Evolutionary conservation across 2,888 invertebrate genomes (phyloP).

Genomic region (Sabatieria punctata): DNA sequence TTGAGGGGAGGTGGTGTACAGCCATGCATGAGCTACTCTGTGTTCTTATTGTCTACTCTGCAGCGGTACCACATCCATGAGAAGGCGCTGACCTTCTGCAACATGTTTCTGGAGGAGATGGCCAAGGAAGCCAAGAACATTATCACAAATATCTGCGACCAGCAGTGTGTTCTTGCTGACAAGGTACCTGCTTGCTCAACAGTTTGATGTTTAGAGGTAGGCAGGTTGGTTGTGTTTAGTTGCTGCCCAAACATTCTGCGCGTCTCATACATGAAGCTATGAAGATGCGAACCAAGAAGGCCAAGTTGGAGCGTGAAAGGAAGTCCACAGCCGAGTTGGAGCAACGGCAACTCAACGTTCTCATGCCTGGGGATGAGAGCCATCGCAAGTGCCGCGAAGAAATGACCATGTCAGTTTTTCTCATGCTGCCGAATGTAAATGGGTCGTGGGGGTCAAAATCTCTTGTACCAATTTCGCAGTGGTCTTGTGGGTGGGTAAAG

Average conservation of each 20-base stretch:
- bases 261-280: constrained; percentile 61
- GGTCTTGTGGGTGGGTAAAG: too few species aligned
- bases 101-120: constrained; percentile 95
- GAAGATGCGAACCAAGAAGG: constrained; percentile 65
- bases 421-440: too few species aligned
- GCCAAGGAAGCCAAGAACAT: constrained; percentile 96
- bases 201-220: background rate
- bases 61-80: constrained; percentile 80
- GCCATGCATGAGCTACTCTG: too few species aligned
- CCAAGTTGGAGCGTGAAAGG: too few species aligned
- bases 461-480: too few species aligned
- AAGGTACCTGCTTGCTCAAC: constrained; percentile 39
- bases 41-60: too few species aligned
- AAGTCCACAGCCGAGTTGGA: constrained; percentile 56
- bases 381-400: constrained; percentile 86
- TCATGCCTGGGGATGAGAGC: constrained; percentile 87
- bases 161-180: constrained; percentile 90
- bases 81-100: constrained; percentile 81
- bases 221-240: constrained; percentile 26
- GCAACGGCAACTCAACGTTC: constrained; percentile 21
- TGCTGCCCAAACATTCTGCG: constrained; percentile 86
- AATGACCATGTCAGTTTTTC: constrained; percentile 62
- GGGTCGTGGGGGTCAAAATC: too few species aligned
- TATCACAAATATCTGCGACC: constrained; percentile 92
- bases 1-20: too few species aligned